Conservation (phyloP, 2,888 invertebrate species). For the Deilephila porcellus region DNA sequence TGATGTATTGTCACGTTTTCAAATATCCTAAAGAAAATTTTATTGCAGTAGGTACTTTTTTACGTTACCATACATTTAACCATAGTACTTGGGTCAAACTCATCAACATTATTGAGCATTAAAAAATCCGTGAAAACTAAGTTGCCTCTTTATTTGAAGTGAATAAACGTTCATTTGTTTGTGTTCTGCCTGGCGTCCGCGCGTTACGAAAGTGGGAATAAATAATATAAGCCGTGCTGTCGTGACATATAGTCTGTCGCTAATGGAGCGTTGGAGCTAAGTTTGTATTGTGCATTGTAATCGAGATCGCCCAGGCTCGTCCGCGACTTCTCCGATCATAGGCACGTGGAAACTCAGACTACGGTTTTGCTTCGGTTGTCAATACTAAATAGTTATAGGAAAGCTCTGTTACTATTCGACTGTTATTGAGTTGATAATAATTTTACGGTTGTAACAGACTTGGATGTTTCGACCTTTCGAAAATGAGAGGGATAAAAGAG, state of each 20-base stretch:
- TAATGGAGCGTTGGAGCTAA: conserved; percentile 76
- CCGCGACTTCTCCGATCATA: conserved; percentile 61
- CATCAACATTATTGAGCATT: background rate
- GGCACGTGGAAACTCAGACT: background rate
- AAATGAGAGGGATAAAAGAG: too few relatives aligned
- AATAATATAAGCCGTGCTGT: conserved; percentile 79
- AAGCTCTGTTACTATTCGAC: too few relatives aligned
- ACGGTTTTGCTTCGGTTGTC: background rate
- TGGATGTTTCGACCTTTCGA: too few relatives aligned
- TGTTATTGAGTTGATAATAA: too few relatives aligned
- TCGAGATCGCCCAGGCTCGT: conserved; percentile 76
- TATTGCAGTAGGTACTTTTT: too few relatives aligned
- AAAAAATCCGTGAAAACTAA: conserved; percentile 13
- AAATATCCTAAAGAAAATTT: too few relatives aligned
- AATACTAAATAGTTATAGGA: background rate
- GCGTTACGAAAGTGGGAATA: conserved; percentile 71
- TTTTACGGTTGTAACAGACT: too few relatives aligned
- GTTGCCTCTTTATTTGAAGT: conserved; percentile 57
- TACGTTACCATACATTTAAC: too few relatives aligned
- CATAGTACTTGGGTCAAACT: background rate
- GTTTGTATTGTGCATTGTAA: conserved; percentile 72
- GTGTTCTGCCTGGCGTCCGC: conserved; percentile 59
- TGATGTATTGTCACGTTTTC: too few relatives aligned
- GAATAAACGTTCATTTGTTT: conserved; percentile 73
- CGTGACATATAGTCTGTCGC: conserved; percentile 81